Percentiles rank a stretch among this genome's conserved stretches.
Evolutionary conservation across 2,113 vertebrate genomes (phyloP).

Genomic region (Seriola quinqueradiata): DNA sequence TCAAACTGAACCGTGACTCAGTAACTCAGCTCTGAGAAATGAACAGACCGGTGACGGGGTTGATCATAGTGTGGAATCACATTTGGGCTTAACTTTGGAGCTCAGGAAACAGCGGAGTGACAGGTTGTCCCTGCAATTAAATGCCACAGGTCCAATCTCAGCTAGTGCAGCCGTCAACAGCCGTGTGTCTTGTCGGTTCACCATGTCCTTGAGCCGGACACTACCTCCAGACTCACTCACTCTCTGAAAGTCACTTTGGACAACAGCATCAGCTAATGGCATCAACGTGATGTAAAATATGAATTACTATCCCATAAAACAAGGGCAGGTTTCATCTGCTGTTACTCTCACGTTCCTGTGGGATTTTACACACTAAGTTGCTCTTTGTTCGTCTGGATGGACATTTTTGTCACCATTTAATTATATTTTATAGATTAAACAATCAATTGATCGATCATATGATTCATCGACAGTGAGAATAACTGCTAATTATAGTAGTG

Average conservation of each 20-base stretch:
- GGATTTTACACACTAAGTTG: neutral
- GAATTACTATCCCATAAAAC: conserved; percentile 53
- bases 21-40: neutral
- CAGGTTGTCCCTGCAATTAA: conserved; percentile 26
- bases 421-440: neutral
- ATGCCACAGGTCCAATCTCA: conserved; percentile 46
- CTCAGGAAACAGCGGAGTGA: neutral
- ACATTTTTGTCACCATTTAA: no score
- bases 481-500: neutral
- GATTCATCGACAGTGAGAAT: neutral
- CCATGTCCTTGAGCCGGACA: conserved; percentile 39
- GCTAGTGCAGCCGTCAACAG: conserved; percentile 47
- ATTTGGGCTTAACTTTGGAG: neutral
- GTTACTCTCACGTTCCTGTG: neutral
- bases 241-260: conserved; percentile 46
- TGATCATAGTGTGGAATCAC: neutral
- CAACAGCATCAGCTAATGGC: conserved; percentile 53
- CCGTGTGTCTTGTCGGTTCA: neutral
- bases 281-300: conserved; percentile 20
- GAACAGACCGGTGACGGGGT: neutral
- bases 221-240: conserved; percentile 9
- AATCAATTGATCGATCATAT: neutral
- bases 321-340: conserved; percentile 3
- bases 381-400: no score
- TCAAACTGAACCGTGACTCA: neutral